A percentile compares a stretch with the other conserved stretches of the same genome.
Evolutionary conservation across 64 coral and sea anemone genomes (phyloP).

Genomic region (Stichodactyla mertensii): DNA sequence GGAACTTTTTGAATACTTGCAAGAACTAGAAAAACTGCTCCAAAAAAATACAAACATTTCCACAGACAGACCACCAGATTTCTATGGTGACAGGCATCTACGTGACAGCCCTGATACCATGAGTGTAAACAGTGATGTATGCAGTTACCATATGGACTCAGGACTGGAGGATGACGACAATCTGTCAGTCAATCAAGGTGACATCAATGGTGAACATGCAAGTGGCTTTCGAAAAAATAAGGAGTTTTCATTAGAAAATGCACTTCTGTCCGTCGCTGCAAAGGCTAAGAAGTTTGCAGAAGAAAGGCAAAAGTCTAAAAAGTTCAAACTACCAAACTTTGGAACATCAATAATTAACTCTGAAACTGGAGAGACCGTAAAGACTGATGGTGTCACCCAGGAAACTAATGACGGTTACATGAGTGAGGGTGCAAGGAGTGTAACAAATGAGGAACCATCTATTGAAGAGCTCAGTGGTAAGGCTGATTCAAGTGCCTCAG

Average conservation of each 20-base stretch:
- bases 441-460: not conserved
- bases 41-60: slow-evolving; percentile 35
- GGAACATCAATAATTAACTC: not conserved
- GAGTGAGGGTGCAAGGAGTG: not conserved
- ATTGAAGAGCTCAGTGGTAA: not conserved
- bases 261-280: slow-evolving; percentile 38
- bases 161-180: slow-evolving; percentile 52
- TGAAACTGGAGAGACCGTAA: not conserved
- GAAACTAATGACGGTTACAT: not conserved
- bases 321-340: not conserved
- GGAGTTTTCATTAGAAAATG: slow-evolving; percentile 39
- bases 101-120: slow-evolving; percentile 54
- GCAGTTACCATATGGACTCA: slow-evolving; percentile 6
- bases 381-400: too few relatives aligned
- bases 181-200: slow-evolving; percentile 24
- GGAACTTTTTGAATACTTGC: slow-evolving; percentile 20
- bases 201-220: not conserved
- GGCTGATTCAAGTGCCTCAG: not conserved
- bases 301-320: slow-evolving; percentile 22
- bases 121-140: slow-evolving; percentile 50
- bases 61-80: slow-evolving; percentile 35
- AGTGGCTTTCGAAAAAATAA: slow-evolving; percentile 5
- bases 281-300: slow-evolving; percentile 50
- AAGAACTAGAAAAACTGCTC: slow-evolving; percentile 53
- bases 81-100: slow-evolving; percentile 11